A percentile compares a stretch with the other conserved stretches of the same genome.
These are phyloP conservation scores for Drosophila mayaguana DNA, from an alignment of 2,888 invertebrate genomes.

Conservation along the genomic window DNA sequence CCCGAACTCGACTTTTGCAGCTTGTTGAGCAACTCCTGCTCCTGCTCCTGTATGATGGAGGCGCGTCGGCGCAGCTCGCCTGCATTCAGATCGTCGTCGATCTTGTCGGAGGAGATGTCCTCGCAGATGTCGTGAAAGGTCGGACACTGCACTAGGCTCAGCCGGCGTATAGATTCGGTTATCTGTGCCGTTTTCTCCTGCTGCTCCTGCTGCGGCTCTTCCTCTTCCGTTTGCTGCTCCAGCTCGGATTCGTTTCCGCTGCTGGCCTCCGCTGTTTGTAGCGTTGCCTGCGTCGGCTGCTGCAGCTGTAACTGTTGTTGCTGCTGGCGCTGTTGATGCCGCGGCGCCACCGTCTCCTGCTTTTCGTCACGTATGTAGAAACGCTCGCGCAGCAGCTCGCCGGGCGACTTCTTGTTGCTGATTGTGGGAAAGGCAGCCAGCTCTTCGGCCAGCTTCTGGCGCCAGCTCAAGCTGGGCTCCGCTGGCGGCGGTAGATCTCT, in stretches of 20 bases:
- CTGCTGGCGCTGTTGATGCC: constrained; percentile 8
- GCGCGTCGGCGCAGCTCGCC: constrained; percentile 86
- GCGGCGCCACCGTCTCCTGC: constrained; percentile 47
- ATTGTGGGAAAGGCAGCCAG: constrained; percentile 71
- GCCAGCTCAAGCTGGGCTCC: constrained; percentile 86
- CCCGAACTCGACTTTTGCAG: constrained; percentile 83
- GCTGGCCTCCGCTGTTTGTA: constrained; percentile 10
- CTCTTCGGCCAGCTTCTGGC: constrained; percentile 88
- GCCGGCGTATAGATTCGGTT: constrained; percentile 76
- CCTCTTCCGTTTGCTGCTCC: constrained; percentile 25
- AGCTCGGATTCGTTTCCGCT: constrained; percentile 47
- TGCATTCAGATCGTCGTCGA: constrained; percentile 86
- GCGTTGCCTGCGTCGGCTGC: constrained; percentile 6
- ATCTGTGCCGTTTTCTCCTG: constrained; percentile 55
- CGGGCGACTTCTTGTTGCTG: constrained; percentile 88
- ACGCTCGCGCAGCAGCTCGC: constrained; percentile 91
- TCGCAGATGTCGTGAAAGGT: constrained; percentile 87
- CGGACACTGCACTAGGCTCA: constrained; percentile 84
- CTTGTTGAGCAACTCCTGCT: constrained; percentile 83
- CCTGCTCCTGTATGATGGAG: constrained; percentile 87
- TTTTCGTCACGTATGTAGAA: constrained; percentile 86
- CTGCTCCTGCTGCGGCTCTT: constrained; percentile 23
- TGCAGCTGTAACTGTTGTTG: constrained; percentile 7
- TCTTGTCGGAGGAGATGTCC: constrained; percentile 86
- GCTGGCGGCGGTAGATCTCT: constrained; percentile 83